phyloP scores from a whole-genome alignment of 2,888 invertebrate genomes.

The Lasiommata megera region DNA sequence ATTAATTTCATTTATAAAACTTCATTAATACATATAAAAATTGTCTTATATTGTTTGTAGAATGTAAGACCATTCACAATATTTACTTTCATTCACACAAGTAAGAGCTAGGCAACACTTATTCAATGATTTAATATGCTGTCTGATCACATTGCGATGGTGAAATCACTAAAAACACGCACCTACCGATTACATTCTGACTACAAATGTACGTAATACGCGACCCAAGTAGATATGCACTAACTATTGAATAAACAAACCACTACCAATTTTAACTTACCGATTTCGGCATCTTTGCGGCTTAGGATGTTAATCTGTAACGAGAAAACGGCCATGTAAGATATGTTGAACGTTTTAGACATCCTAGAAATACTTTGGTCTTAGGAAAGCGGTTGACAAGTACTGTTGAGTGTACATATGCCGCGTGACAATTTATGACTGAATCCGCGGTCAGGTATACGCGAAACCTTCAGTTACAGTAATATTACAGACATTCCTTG shows the following conservation, averaged over 20 bases:
- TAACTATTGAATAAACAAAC: constrained; percentile 15
- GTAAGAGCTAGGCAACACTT: constrained; percentile 39
- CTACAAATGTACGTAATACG: constrained; percentile 20
- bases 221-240: background rate
- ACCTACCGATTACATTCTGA: constrained; percentile 38
- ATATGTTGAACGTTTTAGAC: constrained; percentile 32
- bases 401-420: constrained; percentile 25
- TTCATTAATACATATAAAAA: background rate
- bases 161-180: constrained; percentile 66
- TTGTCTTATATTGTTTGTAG: background rate
- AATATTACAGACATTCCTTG: constrained; percentile 37
- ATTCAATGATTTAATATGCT: constrained; percentile 48
- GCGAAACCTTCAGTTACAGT: constrained; percentile 33
- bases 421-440: constrained; percentile 56
- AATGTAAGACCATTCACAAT: constrained; percentile 5
- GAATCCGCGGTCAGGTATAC: constrained; percentile 36
- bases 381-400: constrained; percentile 46
- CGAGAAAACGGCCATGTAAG: constrained; percentile 50
- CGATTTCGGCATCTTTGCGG: constrained; percentile 84
- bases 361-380: constrained; percentile 23
- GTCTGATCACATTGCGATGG: constrained; percentile 63
- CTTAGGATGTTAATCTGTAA: constrained; percentile 77
- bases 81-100: constrained; percentile 24
- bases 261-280: constrained; percentile 62
- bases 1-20: background rate